Base-by-base conservation (phyloP, 2,113 vertebrate genomes). In the Copsychus sechellarum region DNA sequence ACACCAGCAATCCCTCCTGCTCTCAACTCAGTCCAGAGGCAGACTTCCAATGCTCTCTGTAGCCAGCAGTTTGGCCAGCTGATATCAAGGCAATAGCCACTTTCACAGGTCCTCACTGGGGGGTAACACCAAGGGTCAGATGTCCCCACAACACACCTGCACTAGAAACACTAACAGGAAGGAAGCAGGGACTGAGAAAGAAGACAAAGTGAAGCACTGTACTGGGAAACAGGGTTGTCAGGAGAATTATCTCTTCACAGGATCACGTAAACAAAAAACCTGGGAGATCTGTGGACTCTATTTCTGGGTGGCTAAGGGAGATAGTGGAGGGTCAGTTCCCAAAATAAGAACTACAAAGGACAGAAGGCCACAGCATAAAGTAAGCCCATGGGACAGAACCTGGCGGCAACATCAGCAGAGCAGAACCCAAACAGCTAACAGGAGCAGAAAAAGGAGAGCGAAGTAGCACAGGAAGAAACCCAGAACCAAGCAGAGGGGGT, bases 131-230 rank as follows among this genome's bases (percentile, higher is more conserved):
- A 2, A 72, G 33, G 19, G 40, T 31, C 31, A 45, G 50, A 60
- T 2, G 2, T 31, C 13, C n/a, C 50, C 53, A n/a, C 1, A 2
- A 28, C 14, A 76, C 1, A 1, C 8, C 50, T 50, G 36, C 36
- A 47, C 61, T 38, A 33, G 40, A 65, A 74, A 65, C 22, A 47
- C 29, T 56, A 56, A 12, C 0, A 74, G 33, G 45, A 40, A 74
- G 33, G 45, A 40, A 82, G 36, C 22, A 50, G 12, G 2, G 22
- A 18, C 50, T 4, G 3, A 18, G 53, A 64, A 42, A 71, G 31
- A 71, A 57, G 29, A 70, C 7, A 14, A 48, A 38, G 34, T 40
- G 38, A 78, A 86, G 65, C 18, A 61, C 21, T 62, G 11, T 33
- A 45, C 17, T 31, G 18, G 26, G 11, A 53, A 67, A 85, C 9